These are phyloP conservation scores for Oncorhynchus mykiss DNA, from an alignment of 2,113 vertebrate species.

Conservation along the genomic window DNA sequence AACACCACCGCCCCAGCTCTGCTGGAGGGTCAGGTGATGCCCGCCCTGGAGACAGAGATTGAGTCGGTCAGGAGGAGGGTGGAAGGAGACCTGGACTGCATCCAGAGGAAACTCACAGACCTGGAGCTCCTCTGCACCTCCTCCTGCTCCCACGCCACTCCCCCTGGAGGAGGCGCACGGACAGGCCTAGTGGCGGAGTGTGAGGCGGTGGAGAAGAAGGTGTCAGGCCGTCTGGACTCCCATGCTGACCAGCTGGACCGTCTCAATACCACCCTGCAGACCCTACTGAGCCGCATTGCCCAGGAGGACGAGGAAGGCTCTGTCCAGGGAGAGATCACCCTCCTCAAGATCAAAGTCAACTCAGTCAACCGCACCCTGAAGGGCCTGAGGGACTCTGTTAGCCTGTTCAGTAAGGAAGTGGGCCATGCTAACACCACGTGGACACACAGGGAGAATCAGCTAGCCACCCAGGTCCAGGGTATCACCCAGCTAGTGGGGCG, in stretches of 20 bases:
- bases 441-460: conserved; percentile 83
- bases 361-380: conserved; percentile 91
- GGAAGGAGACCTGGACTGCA: conserved; percentile 74
- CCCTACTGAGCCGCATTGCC: conserved; percentile 79
- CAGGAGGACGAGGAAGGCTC: conserved; percentile 73
- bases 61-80: conserved; percentile 74
- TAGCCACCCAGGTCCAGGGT: conserved; percentile 86
- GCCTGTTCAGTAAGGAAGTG: conserved; percentile 81
- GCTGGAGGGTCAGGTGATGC: conserved; percentile 80
- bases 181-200: conserved; percentile 72
- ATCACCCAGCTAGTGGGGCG: conserved; percentile 86
- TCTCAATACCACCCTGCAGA: conserved; percentile 84
- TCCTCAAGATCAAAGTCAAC: conserved; percentile 95
- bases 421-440: conserved; percentile 81
- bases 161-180: conserved; percentile 61
- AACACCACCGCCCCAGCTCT: conserved; percentile 71
- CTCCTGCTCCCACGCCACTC: conserved; percentile 72
- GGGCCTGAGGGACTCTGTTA: conserved; percentile 90
- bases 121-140: conserved; percentile 87
- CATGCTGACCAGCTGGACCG: conserved; percentile 76
- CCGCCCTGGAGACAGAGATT: conserved; percentile 83
- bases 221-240: conserved; percentile 78
- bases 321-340: conserved; percentile 92
- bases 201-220: conserved; percentile 80
- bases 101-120: conserved; percentile 81